Evolutionary conservation across 2,888 invertebrate species (phyloP).

Genomic region (Matsumyia berberina): DNA sequence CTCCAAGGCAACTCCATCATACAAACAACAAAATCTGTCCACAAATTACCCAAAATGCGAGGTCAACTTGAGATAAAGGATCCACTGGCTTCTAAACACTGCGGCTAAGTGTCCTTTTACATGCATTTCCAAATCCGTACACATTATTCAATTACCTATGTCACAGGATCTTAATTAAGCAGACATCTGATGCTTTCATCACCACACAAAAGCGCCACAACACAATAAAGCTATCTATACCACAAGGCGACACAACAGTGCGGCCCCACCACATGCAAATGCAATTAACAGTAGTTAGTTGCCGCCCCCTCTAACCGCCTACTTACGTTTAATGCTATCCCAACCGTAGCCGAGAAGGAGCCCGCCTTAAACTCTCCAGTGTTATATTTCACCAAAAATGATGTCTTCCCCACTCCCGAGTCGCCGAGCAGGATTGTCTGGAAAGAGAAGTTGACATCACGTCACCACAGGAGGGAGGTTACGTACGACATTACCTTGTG

Average conservation of each 20-base stretch:
- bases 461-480: slow-evolving; percentile 1
- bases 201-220: slow-evolving; percentile 40
- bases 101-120: slow-evolving; percentile 3
- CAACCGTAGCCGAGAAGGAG: slow-evolving; percentile 97
- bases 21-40: not conserved
- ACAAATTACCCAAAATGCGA: not conserved
- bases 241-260: slow-evolving; percentile 12
- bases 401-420: slow-evolving; percentile 97
- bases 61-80: no score
- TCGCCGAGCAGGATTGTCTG: slow-evolving; percentile 97
- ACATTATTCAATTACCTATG: slow-evolving; percentile 40
- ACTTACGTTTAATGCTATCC: slow-evolving; percentile 97
- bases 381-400: slow-evolving; percentile 95
- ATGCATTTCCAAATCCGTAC: slow-evolving; percentile 26
- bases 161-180: slow-evolving; percentile 48
- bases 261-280: slow-evolving; percentile 32
- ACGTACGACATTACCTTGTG: slow-evolving; percentile 87
- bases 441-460: slow-evolving; percentile 77
- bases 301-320: not conserved
- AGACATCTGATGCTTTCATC: slow-evolving; percentile 42
- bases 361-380: slow-evolving; percentile 95
- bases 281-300: slow-evolving; percentile 39
- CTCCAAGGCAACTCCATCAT: no score
- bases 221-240: slow-evolving; percentile 23
- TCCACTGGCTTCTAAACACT: no score